Evolutionary conservation across 2,888 invertebrate genomes (phyloP).

Genomic region (Hedya salicella): DNA sequence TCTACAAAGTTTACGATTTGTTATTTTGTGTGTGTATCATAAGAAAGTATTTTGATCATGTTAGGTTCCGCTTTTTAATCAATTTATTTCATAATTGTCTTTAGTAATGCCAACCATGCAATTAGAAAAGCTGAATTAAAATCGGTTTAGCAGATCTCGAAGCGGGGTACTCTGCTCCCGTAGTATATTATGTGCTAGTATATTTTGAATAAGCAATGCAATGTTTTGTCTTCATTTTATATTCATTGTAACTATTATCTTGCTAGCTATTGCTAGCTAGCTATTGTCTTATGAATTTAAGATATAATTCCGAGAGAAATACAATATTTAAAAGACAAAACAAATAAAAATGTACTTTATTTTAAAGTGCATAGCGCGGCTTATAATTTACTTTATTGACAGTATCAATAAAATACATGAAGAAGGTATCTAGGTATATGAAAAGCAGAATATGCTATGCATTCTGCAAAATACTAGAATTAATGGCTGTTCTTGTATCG

Average conservation of each 20-base stretch:
- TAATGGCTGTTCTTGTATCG: background rate
- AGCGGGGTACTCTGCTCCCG: slow-evolving; percentile 10
- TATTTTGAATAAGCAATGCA: slow-evolving; percentile 14
- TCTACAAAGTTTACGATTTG: slow-evolving; percentile 14
- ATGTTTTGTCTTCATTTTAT: slow-evolving; percentile 2
- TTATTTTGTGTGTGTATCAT: slow-evolving; percentile 5
- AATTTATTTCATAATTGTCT: slow-evolving; percentile 5
- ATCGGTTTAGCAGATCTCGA: slow-evolving; percentile 18
- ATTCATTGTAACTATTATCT: slow-evolving; percentile 15
- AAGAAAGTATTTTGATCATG: background rate
- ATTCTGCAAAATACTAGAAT: background rate
- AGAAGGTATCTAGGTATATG: slow-evolving; percentile 1
- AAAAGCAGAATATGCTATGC: background rate
- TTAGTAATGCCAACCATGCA: background rate
- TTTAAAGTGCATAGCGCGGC: background rate
- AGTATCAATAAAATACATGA: background rate
- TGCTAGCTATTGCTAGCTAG: too few species aligned
- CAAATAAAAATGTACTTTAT: background rate
- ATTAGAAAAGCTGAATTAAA: slow-evolving; percentile 8
- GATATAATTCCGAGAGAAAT: slow-evolving; percentile 10
- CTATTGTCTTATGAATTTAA: slow-evolving; percentile 11
- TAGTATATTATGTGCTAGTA: slow-evolving; percentile 11
- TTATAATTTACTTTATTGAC: background rate
- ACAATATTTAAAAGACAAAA: background rate
- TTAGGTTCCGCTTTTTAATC: background rate